Evolutionary conservation across 1,140 invertebrate species (phyloP).

Genomic region (Drosophila pruinosa): DNA sequence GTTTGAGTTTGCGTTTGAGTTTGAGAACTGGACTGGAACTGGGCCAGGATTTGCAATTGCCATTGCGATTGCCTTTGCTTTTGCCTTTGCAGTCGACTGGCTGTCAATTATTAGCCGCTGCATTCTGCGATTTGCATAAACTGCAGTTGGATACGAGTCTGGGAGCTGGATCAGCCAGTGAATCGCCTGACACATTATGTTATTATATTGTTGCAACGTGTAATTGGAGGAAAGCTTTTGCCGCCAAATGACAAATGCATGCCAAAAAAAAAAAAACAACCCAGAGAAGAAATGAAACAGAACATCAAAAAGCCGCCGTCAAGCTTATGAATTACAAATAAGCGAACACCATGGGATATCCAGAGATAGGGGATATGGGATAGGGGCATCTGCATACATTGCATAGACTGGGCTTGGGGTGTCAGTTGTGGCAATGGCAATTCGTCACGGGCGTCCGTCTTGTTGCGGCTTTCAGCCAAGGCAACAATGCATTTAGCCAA

Average conservation of each 20-base stretch:
- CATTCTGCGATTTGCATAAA: constrained; percentile 23
- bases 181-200: constrained; percentile 64
- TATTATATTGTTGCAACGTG: constrained; percentile 77
- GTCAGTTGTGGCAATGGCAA: constrained; percentile 25
- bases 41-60: constrained; percentile 34
- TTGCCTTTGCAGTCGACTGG: constrained; percentile 14
- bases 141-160: background rate
- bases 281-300: background rate
- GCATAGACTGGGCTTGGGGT: background rate
- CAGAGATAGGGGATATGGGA: background rate
- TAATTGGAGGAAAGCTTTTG: constrained; percentile 77
- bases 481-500: constrained; percentile 64
- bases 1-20: constrained; percentile 47
- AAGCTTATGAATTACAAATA: constrained; percentile 77
- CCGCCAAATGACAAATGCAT: constrained; percentile 75
- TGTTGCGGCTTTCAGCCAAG: constrained; percentile 47
- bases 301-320: constrained; percentile 66
- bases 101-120: constrained; percentile 18
- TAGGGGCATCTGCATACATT: constrained; percentile 65
- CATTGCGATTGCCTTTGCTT: constrained; percentile 12
- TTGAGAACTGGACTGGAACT: constrained; percentile 7
- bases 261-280: constrained; percentile 42
- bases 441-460: constrained; percentile 62
- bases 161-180: constrained; percentile 6
- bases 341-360: constrained; percentile 4